A percentile compares a stretch with the other conserved stretches of the same genome.
Evolutionary conservation across 2,797 vertebrate species (phyloP).

Genomic region (Carapus acus): DNA sequence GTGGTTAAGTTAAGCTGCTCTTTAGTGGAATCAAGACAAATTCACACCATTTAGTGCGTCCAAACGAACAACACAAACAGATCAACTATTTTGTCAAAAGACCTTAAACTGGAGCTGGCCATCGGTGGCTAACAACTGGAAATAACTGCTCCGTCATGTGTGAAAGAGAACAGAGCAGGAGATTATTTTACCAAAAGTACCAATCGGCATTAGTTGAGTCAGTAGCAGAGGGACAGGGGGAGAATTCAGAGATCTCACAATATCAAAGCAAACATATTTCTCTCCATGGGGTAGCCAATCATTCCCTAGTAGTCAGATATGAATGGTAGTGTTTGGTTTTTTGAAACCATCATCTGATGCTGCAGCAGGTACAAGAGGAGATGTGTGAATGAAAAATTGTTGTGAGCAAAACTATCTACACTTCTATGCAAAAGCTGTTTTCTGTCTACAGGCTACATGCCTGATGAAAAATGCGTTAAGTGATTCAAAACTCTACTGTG

Average conservation of each 20-base stretch:
- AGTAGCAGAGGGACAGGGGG: slow-evolving; percentile 30
- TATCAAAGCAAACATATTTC: slow-evolving; percentile 21
- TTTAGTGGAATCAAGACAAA: background rate
- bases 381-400: background rate
- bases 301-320: slow-evolving; percentile 1
- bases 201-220: slow-evolving; percentile 5
- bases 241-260: slow-evolving; percentile 12
- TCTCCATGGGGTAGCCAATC: slow-evolving; percentile 27
- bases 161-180: slow-evolving; percentile 3
- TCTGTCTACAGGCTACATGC: too few species aligned
- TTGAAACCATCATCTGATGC: background rate
- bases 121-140: slow-evolving; percentile 62
- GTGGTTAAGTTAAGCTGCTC: too few species aligned
- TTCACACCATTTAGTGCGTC: too few species aligned
- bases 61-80: too few species aligned
- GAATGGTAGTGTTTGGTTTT: slow-evolving; percentile 9
- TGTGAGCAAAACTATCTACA: too few species aligned
- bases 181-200: slow-evolving; percentile 10
- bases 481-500: too few species aligned
- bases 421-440: too few species aligned
- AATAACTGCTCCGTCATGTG: slow-evolving; percentile 46
- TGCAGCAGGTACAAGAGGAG: slow-evolving; percentile 2
- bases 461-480: too few species aligned
- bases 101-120: slow-evolving; percentile 52
- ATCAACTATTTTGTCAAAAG: slow-evolving; percentile 11